Evolutionary conservation across 2,113 vertebrate species (phyloP), one percentile per base, ranked within the genome.

Genomic region (Ibidorhyncha struthersii): DNA sequence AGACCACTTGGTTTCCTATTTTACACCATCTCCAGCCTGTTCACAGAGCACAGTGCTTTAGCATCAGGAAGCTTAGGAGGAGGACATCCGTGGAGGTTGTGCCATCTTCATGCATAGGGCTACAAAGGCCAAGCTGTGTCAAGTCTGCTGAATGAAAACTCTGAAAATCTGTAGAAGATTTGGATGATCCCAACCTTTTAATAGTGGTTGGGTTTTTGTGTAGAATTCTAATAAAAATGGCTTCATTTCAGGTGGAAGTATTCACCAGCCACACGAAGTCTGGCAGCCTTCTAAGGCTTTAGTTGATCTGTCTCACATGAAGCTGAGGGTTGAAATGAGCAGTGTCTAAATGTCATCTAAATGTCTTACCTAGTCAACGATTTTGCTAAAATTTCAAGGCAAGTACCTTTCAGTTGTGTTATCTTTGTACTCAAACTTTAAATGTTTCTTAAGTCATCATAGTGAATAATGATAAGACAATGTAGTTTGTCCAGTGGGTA

Each of bases 41-140:
- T 23, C 4, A 21, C 26, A 9, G 25, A 70, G 1, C 17, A 29
- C 2, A 1, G 20, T 3, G 26, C 13, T 56, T 30, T 8, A 11
- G 5, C 4, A 0, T 13, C 3, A 4, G 3, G 49, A 78, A 38
- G 14, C 34, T 6, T 27, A 7, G 14, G 43, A 53, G 21, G 11
- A n/a, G 21, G 17, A 8, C 16, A 3, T 0, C 1, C 2, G 3
- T 40, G 62, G 45, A 66, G 1, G 27, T 19, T 16, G 8, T 29
- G 52, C 16, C 38, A 9, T 18, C 15, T 50, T 61, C 69, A 10
- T 36, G 26, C 34, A 3, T 0, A 25, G 16, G 20, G 30, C 9
- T 14, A 5, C 26, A 78, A 78, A 66, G 30, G 34, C 8, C 50
- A 43, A 59, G 12, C 14, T 18, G 7, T 22, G 12, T 6, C 59